Evolutionary conservation across 2,888 invertebrate species (phyloP), one percentile per base, ranked within the genome.

Genomic region (Smittia sp.): DNA sequence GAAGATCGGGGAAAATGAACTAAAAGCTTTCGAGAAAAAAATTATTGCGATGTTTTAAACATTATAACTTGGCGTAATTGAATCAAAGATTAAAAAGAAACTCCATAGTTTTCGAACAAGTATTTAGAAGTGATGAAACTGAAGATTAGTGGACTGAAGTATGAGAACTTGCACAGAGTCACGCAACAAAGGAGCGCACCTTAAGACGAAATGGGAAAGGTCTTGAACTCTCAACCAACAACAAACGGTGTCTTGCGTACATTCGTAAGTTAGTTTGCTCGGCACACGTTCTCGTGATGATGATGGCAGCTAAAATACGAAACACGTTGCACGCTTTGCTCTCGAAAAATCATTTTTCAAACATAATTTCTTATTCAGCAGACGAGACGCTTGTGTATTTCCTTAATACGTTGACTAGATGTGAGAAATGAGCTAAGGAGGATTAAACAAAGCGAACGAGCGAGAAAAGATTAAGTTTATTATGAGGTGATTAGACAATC

Each of bases 401-500:
- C 18, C 58, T 18, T n/a, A 58, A 58, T 7, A 6, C 22, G 18
- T 58, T 58, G 18, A 22, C n/a, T 18, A 3, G 9, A 22, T 58
- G 22, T 58, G 58, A 58, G 58, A 58, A 58, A 22, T n/a, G 25
- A 63, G 63, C 15, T 3, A 63, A 27, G 13, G 63, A 63, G 27
- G 9, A 63, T 25, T 13, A 6, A 27, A 63, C 2, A 27, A 63
- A 22, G 63, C 13, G 15, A 58, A 58, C 58, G 9, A 63, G 22
- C 18, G 22, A 58, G 58, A 58, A 27, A 25, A 63, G 63, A 1
- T 63, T 63, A 25, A 20, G 27, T 63, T 63, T 20, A 63, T 63
- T 63, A 63, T 27, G 1, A 27, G 63, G 20, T 63, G 63, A 63
- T 63, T 63, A 63, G 63, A 63, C 63, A 63, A 63, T 63, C 27